Evolutionary conservation across 2,797 vertebrate species (phyloP).

Genomic region (Argya squamiceps): DNA sequence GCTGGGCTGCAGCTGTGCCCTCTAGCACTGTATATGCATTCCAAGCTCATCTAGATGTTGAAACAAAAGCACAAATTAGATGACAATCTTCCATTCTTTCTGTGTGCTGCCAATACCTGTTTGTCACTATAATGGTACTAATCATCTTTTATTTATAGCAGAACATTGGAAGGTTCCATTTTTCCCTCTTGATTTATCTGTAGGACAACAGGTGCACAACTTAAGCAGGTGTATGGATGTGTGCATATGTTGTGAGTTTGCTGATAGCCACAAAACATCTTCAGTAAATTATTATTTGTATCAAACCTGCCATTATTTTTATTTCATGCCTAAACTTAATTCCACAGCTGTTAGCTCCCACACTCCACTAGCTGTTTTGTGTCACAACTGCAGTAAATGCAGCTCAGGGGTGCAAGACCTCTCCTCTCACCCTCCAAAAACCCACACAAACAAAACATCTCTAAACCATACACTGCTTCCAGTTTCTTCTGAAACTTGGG

Average conservation of each 20-base stretch:
- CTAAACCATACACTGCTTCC: background rate
- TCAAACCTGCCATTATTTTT: conserved; percentile 43
- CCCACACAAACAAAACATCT: conserved; percentile 5
- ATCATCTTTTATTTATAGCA: conserved; percentile 38
- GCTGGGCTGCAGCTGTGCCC: conserved; percentile 30
- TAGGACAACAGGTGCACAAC: conserved; percentile 44
- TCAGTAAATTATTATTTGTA: conserved; percentile 54
- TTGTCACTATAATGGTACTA: conserved; percentile 40
- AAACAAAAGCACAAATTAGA: conserved; percentile 48
- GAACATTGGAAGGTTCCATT: conserved; percentile 22
- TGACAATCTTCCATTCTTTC: conserved; percentile 57
- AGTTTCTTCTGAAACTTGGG: conserved; percentile 63
- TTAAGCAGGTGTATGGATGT: background rate
- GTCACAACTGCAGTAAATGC: conserved; percentile 10
- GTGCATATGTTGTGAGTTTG: conserved; percentile 23
- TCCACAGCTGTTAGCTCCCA: conserved; percentile 49
- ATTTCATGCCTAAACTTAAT: conserved; percentile 45
- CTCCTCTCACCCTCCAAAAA: background rate
- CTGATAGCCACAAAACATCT: conserved; percentile 35
- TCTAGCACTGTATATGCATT: conserved; percentile 8
- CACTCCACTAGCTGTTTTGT: conserved; percentile 38
- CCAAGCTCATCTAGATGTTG: conserved; percentile 24
- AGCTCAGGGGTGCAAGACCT: conserved; percentile 26
- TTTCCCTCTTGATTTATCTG: background rate
- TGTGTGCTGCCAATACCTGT: conserved; percentile 35